These are phyloP conservation scores for Episyrphus balteatus DNA, from an alignment of 1,140 invertebrate species.

Conservation along the genomic window DNA sequence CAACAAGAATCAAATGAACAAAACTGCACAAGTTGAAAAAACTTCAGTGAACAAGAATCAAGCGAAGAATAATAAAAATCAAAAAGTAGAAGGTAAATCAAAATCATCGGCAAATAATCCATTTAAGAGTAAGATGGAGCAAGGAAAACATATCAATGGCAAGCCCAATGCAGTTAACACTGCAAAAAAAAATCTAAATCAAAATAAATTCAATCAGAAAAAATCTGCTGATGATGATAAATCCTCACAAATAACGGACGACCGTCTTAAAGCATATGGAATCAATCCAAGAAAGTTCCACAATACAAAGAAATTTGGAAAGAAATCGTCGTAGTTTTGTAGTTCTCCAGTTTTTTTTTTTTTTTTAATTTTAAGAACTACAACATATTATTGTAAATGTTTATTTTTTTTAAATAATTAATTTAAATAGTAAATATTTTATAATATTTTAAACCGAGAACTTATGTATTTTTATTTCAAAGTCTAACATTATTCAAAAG, in stretches of 20 bases:
- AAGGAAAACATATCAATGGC: conserved; percentile 14
- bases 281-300: conserved; percentile 80
- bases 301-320: conserved; percentile 30
- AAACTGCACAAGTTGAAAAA: neutral
- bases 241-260: conserved; percentile 39
- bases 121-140: conserved; percentile 13
- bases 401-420: no score
- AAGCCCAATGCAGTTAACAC: conserved; percentile 23
- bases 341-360: no score
- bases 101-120: conserved; percentile 12
- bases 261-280: conserved; percentile 76
- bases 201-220: neutral
- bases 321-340: conserved; percentile 6
- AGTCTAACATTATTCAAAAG: no score
- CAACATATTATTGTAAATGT: no score
- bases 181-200: conserved; percentile 9
- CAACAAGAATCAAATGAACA: conserved; percentile 10
- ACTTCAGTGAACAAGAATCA: neutral
- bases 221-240: neutral
- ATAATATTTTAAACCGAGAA: no score
- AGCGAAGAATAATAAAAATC: neutral
- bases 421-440: no score
- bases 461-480: no score
- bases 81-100: neutral
- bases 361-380: no score